These are phyloP conservation scores for Geotrypetes seraphini DNA, from an alignment of 2,797 vertebrate genomes.

Conservation along the genomic window DNA sequence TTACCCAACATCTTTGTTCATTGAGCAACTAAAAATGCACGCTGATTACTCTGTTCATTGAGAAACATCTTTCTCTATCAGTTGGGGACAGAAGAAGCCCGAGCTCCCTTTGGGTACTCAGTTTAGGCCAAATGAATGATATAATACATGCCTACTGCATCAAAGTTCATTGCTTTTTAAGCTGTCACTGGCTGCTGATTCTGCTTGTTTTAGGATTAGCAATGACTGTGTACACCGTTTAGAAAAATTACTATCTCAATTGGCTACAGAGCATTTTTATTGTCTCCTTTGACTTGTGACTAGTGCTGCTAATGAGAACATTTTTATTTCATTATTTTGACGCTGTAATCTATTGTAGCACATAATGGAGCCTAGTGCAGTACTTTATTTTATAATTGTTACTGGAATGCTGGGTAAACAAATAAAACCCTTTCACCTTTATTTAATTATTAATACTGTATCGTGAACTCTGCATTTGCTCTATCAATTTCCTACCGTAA, in stretches of 20 bases:
- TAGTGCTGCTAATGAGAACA: slow-evolving; percentile 9
- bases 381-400: slow-evolving; percentile 32
- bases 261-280: slow-evolving; percentile 31
- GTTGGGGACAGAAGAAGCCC: slow-evolving; percentile 19
- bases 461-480: slow-evolving; percentile 22
- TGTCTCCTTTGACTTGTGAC: slow-evolving; percentile 20
- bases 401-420: slow-evolving; percentile 11
- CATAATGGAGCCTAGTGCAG: slow-evolving; percentile 7
- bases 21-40: background rate
- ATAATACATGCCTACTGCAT: slow-evolving; percentile 29
- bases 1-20: too few species aligned
- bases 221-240: slow-evolving; percentile 35
- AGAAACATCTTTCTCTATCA: slow-evolving; percentile 18
- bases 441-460: slow-evolving; percentile 23
- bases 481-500: background rate
- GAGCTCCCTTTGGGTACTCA: slow-evolving; percentile 18
- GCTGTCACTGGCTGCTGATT: slow-evolving; percentile 32
- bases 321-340: slow-evolving; percentile 28
- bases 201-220: slow-evolving; percentile 35
- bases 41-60: background rate
- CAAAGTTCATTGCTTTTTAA: slow-evolving; percentile 43
- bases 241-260: slow-evolving; percentile 20
- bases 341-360: slow-evolving; percentile 20
- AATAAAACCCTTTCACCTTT: slow-evolving; percentile 30
- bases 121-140: slow-evolving; percentile 33